phyloP scores from a whole-genome alignment of 2,888 invertebrate genomes.

The Lasioglossum villosulum region DNA sequence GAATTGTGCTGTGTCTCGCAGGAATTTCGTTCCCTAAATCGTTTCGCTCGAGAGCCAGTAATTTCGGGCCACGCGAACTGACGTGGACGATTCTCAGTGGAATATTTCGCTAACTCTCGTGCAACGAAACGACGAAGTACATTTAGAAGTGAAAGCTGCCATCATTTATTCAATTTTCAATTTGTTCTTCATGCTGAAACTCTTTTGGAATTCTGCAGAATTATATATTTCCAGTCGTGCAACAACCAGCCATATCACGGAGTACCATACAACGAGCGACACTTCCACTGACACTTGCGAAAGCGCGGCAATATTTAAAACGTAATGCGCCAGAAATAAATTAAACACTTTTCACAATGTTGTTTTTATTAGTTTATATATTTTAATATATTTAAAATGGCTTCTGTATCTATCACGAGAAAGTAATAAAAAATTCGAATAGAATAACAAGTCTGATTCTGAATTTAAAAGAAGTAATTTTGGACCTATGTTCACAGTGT shows the following conservation, averaged over 20 bases:
- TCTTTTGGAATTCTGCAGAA: background rate
- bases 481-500: background rate
- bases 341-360: no score
- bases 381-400: background rate
- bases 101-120: background rate
- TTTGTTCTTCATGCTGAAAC: background rate
- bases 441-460: background rate
- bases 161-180: background rate
- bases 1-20: background rate
- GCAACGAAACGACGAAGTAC: background rate
- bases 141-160: background rate
- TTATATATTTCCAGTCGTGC: background rate
- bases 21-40: constrained; percentile 8
- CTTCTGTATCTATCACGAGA: background rate
- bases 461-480: background rate
- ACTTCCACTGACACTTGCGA: background rate
- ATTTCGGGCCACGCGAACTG: constrained; percentile 45
- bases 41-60: constrained; percentile 20
- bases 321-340: background rate
- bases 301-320: background rate
- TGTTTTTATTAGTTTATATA: background rate
- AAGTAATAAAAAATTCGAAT: background rate
- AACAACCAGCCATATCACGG: background rate
- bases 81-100: constrained; percentile 26
- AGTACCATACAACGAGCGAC: background rate